phyloP scores from a whole-genome alignment of 2,888 invertebrate genomes.

The Stramonita haemastoma region DNA sequence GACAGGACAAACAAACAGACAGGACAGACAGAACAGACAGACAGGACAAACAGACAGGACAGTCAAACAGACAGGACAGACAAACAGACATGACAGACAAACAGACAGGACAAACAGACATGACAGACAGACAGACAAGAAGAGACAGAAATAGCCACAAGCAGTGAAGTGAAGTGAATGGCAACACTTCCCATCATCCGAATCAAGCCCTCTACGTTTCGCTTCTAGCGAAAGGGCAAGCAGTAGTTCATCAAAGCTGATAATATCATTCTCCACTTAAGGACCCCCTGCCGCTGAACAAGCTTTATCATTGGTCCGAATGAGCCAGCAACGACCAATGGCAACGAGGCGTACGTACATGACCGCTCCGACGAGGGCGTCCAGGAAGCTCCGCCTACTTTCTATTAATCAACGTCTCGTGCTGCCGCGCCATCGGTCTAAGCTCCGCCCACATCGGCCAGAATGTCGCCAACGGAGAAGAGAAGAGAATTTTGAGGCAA shows the following conservation, averaged over 20 bases:
- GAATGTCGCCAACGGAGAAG: background rate
- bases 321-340: constrained; percentile 26
- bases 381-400: constrained; percentile 9
- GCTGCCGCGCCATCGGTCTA: background rate
- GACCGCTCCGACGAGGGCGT: background rate
- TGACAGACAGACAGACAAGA: background rate
- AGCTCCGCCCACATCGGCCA: background rate
- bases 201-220: background rate
- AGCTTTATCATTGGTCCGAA: constrained; percentile 20
- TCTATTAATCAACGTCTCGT: constrained; percentile 14
- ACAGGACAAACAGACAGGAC: background rate
- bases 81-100: background rate
- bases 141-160: background rate
- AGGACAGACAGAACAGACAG: background rate
- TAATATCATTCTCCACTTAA: constrained; percentile 29
- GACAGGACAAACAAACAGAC: background rate
- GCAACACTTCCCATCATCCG: background rate
- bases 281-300: background rate
- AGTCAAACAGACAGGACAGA: background rate
- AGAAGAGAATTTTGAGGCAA: background rate
- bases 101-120: background rate
- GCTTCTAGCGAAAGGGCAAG: background rate
- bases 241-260: constrained; percentile 22
- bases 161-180: background rate
- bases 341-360: background rate